A percentile compares a stretch with the other conserved stretches of the same genome.
Evolutionary conservation across 2,113 vertebrate genomes (phyloP).

Genomic region (Hemicordylus capensis): DNA sequence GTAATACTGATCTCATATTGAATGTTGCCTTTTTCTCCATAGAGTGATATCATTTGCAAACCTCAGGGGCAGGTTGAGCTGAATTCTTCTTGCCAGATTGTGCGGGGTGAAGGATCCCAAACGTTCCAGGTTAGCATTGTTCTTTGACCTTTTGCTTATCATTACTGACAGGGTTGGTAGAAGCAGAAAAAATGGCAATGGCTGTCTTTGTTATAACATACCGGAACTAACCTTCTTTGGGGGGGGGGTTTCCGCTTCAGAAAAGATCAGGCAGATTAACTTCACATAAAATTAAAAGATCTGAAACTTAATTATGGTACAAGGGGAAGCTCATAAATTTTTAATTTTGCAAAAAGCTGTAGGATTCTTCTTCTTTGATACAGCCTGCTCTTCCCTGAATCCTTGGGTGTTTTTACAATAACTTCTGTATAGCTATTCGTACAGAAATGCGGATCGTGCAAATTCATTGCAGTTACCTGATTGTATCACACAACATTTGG

Average conservation of each 20-base stretch:
- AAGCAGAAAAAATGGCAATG: background rate
- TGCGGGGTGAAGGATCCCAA: constrained; percentile 86
- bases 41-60: constrained; percentile 90
- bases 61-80: constrained; percentile 89
- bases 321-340: too few species aligned
- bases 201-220: background rate
- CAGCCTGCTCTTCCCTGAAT: background rate
- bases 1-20: background rate
- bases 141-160: constrained; percentile 29
- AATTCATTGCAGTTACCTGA: background rate
- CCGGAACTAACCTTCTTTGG: background rate
- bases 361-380: background rate
- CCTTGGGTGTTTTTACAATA: background rate
- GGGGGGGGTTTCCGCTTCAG: constrained; percentile 15
- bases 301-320: constrained; percentile 18
- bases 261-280: background rate
- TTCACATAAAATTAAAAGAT: constrained; percentile 22
- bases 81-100: constrained; percentile 84
- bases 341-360: background rate
- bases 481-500: background rate
- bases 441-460: background rate
- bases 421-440: background rate
- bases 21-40: constrained; percentile 24
- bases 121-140: constrained; percentile 82
- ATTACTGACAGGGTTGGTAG: constrained; percentile 11